Percentiles rank a stretch among this genome's conserved stretches.
phyloP scores from a whole-genome alignment of 2,888 invertebrate species.

The Caenorhabditis doughertyi region DNA sequence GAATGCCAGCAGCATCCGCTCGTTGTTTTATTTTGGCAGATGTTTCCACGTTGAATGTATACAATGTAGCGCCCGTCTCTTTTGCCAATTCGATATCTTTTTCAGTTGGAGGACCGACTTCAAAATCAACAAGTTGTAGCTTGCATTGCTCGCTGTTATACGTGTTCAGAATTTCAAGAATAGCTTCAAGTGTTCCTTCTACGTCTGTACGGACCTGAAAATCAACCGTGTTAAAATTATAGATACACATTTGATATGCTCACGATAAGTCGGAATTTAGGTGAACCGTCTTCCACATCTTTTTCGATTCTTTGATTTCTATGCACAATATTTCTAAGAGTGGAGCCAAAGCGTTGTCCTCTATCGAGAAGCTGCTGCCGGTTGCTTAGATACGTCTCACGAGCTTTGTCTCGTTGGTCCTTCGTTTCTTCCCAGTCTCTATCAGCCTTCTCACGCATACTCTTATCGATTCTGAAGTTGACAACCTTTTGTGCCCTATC shows the following conservation, averaged over 20 bases:
- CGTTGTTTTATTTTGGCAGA: slow-evolving; percentile 83
- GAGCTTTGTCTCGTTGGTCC: slow-evolving; percentile 71
- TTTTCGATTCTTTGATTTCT: slow-evolving; percentile 71
- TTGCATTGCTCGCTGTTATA: slow-evolving; percentile 87
- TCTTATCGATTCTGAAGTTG: slow-evolving; percentile 86
- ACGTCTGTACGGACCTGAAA: slow-evolving; percentile 88
- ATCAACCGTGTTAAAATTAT: not conserved
- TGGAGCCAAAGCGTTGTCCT: slow-evolving; percentile 71
- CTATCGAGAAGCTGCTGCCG: slow-evolving; percentile 72
- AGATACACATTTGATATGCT: slow-evolving; percentile 19
- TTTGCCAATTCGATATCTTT: slow-evolving; percentile 91
- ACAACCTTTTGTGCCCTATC: slow-evolving; percentile 87
- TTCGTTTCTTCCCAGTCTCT: slow-evolving; percentile 76
- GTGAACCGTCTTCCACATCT: slow-evolving; percentile 66
- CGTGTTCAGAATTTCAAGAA: slow-evolving; percentile 92
- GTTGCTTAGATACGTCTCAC: slow-evolving; percentile 78
- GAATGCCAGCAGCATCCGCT: slow-evolving; percentile 86
- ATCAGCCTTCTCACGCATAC: slow-evolving; percentile 86
- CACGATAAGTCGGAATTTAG: slow-evolving; percentile 73
- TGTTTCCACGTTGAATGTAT: slow-evolving; percentile 90
- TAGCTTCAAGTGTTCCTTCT: slow-evolving; percentile 96
- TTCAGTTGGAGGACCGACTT: slow-evolving; percentile 91
- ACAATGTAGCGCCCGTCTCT: slow-evolving; percentile 87
- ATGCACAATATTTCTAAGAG: slow-evolving; percentile 71
- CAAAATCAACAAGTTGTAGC: slow-evolving; percentile 92